Evolutionary conservation across 2,888 invertebrate species (phyloP), one percentile per base, ranked within the genome.

Genomic region (Busseola fusca): DNA sequence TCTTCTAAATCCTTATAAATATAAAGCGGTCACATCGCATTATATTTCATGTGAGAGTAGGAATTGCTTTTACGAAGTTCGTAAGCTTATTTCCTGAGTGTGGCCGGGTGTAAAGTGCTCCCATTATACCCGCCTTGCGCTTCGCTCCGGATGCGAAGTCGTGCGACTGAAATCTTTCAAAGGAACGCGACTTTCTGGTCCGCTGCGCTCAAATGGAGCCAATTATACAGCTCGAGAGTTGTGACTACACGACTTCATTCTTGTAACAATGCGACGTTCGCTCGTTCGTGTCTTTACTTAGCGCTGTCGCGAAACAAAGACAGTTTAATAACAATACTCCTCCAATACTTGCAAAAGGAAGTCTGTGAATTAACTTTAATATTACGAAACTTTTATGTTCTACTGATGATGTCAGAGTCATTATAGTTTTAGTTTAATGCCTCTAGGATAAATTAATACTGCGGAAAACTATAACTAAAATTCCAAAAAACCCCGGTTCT

Each of bases 11-110:
- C 94, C 95, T 93, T 93, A 95, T 94, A 94, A 94, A 94, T 94
- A 94, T 93, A 92, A 91, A 94, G 91, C 92, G 93, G 93, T 93
- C 94, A 92, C 92, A 91, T 89, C 89, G 91, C 91, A 90, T 94
- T 94, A 95, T 95, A 95, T 95, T 95, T 95, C 93, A 94, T 93
- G 92, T 92, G 94, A 81, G 93, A 94, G 93, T 84, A 90, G 92
- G 89, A 95, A 95, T 95, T 93, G 95, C 95, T 95, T 95, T 95
- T 95, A 95, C 91, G 92, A 91, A 95, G 94, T 95, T 95, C 92
- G 92, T 94, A 94, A 95, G 95, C 95, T 95, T 95, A 95, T 95
- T 95, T 95, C 95, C 95, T 93, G 94, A 90, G 92, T 91, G 93
- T 92, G 92, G 92, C 90, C 88, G 93, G 91, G 93, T 88, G 93